A percentile compares a stretch with the other conserved stretches of the same genome.
Conservation (phyloP, 2,888 invertebrate species). For the Trachelus tabidus region DNA sequence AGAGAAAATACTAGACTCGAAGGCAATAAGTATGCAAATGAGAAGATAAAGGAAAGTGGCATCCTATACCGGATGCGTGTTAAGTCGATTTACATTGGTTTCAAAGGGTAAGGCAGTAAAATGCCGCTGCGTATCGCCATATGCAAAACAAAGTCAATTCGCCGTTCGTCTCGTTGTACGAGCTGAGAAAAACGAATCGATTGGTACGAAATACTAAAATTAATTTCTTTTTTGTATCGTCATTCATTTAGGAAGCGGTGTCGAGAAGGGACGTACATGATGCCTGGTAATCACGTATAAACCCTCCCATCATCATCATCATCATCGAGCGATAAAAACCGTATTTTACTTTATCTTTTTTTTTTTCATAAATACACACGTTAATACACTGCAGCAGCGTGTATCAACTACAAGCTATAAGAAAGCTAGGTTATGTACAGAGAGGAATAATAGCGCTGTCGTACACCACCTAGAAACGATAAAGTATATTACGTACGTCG, state of each 20-base stretch:
- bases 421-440: constrained; percentile 43
- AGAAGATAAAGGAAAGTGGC: neutral
- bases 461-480: constrained; percentile 62
- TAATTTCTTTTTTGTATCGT: neutral
- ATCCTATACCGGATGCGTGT: neutral
- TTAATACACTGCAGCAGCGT: constrained; percentile 6
- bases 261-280: constrained; percentile 62
- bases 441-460: constrained; percentile 44
- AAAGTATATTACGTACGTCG: constrained; percentile 57
- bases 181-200: neutral
- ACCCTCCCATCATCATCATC: constrained; percentile 60
- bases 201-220: constrained; percentile 10
- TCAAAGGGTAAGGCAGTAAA: neutral
- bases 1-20: neutral
- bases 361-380: neutral
- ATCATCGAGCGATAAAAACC: neutral
- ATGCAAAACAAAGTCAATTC: neutral
- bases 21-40: neutral
- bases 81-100: neutral
- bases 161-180: neutral
- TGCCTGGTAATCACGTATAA: constrained; percentile 65
- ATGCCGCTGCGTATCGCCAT: neutral
- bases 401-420: constrained; percentile 27
- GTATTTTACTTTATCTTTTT: neutral
- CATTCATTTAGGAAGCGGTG: constrained; percentile 53